Evolutionary conservation across 2,888 invertebrate genomes (phyloP).

Genomic region (Pecten maximus): DNA sequence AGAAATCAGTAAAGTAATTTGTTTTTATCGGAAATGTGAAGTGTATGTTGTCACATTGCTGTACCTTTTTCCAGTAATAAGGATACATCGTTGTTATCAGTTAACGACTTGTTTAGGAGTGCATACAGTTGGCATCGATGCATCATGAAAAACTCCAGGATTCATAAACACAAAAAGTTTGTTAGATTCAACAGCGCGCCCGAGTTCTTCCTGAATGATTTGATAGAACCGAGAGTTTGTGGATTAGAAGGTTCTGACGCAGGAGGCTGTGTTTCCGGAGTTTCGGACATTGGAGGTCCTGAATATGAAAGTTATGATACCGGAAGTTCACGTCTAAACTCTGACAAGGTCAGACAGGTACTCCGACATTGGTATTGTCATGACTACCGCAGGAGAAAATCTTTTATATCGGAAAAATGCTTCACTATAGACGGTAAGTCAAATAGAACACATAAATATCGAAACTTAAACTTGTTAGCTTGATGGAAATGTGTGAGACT

Average conservation of each 20-base stretch:
- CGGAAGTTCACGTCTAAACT: background rate
- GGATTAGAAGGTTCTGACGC: background rate
- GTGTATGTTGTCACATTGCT: background rate
- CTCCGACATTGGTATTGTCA: background rate
- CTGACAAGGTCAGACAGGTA: slow-evolving; percentile 5
- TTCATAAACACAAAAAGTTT: background rate
- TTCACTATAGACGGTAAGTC: background rate
- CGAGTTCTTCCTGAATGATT: background rate
- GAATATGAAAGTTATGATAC: background rate
- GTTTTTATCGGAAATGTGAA: background rate
- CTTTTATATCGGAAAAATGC: background rate
- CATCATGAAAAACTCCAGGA: background rate
- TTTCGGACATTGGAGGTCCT: background rate
- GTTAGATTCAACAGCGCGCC: background rate
- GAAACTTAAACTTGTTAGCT: no score
- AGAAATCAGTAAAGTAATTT: background rate
- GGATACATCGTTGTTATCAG: no score
- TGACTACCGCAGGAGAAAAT: slow-evolving; percentile 6
- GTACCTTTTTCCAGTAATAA: no score
- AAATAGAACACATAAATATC: no score
- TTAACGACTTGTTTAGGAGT: background rate
- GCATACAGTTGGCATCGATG: no score
- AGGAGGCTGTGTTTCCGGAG: background rate
- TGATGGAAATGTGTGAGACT: no score
- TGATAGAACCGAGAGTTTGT: background rate